These are phyloP conservation scores for Terrapene triunguis DNA, from an alignment of 2,113 vertebrate species.

Conservation along the genomic window DNA sequence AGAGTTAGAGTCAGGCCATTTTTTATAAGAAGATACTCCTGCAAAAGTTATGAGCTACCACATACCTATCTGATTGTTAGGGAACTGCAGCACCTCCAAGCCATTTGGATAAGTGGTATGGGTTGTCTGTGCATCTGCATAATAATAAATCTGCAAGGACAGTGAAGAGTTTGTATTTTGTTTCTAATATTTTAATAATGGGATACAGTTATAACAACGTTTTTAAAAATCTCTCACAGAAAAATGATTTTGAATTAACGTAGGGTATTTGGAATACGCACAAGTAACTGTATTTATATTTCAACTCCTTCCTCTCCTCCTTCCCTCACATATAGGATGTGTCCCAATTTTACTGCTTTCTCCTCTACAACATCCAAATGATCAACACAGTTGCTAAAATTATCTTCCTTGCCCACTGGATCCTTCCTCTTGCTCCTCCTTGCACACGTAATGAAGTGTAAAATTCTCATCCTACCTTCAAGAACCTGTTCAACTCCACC, in stretches of 20 bases:
- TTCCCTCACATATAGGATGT: rapidly evolving
- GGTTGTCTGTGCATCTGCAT: constrained; percentile 76
- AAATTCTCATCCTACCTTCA: not conserved
- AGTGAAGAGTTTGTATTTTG: not conserved
- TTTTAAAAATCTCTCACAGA: not conserved
- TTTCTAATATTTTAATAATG: constrained; percentile 29
- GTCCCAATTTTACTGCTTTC: not conserved
- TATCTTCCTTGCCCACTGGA: not conserved
- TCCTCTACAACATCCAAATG: rapidly evolving
- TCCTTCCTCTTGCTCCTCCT: not conserved
- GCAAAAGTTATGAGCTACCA: not conserved
- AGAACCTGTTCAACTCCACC: not conserved
- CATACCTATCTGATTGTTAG: constrained; percentile 85
- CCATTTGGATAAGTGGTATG: constrained; percentile 77
- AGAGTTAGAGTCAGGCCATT: not conserved
- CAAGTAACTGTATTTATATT: not conserved
- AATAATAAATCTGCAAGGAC: constrained; percentile 81
- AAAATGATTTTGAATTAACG: constrained; percentile 1
- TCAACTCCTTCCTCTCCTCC: not conserved
- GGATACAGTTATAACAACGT: constrained; percentile 11
- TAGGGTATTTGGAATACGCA: not conserved
- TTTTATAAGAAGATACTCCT: not conserved
- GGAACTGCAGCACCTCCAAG: constrained; percentile 78
- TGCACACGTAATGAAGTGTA: not conserved
- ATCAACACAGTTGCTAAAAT: not conserved